phyloP scores from a whole-genome alignment of 2,888 invertebrate species.

The Margaritifera margaritifera region DNA sequence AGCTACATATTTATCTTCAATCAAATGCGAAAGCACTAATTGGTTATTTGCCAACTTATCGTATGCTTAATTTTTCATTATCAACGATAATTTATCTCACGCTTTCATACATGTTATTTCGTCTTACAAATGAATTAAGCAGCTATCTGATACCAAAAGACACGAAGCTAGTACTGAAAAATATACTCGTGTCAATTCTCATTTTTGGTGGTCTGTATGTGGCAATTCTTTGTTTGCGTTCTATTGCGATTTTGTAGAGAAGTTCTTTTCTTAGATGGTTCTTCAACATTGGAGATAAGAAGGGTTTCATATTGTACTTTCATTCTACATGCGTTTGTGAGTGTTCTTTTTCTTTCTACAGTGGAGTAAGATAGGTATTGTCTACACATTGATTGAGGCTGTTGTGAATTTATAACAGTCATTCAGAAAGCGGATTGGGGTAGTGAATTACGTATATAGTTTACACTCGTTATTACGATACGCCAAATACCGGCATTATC shows the following conservation, averaged over 20 bases:
- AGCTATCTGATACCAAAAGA: conserved; percentile 51
- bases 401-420: too few relatives aligned
- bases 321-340: too few relatives aligned
- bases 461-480: too few relatives aligned
- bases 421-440: too few relatives aligned
- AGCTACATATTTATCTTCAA: conserved; percentile 61
- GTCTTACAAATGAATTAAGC: conserved; percentile 53
- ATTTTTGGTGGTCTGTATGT: conserved; percentile 21
- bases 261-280: too few relatives aligned
- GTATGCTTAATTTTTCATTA: conserved; percentile 55
- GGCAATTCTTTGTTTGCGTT: background rate
- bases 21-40: conserved; percentile 60
- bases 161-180: conserved; percentile 22
- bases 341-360: too few relatives aligned
- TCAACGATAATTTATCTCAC: conserved; percentile 54
- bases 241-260: background rate
- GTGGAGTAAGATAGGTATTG: too few relatives aligned
- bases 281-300: too few relatives aligned
- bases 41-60: conserved; percentile 51
- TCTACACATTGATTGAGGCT: too few relatives aligned
- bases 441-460: too few relatives aligned
- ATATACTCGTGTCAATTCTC: conserved; percentile 8
- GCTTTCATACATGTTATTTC: conserved; percentile 51
- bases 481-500: too few relatives aligned
- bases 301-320: too few relatives aligned